Conservation (phyloP, 2,888 invertebrate species). For the Stratiomys singularior region DNA sequence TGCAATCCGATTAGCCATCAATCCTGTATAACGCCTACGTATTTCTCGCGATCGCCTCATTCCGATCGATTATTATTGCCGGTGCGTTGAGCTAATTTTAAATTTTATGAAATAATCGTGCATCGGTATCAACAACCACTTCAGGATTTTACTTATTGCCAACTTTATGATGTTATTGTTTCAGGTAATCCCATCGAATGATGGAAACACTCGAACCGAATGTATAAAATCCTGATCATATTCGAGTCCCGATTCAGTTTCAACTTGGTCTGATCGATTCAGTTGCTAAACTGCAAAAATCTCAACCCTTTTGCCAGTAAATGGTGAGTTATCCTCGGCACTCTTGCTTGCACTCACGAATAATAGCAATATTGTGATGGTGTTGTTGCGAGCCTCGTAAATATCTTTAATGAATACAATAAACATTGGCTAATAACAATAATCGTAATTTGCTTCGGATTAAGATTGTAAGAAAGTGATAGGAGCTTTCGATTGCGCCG, state of each 20-base stretch:
- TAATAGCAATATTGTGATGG: background rate
- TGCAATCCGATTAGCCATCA: no score
- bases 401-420: slow-evolving; percentile 46
- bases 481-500: background rate
- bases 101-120: slow-evolving; percentile 45
- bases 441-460: slow-evolving; percentile 45
- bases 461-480: slow-evolving; percentile 32
- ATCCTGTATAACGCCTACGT: slow-evolving; percentile 16
- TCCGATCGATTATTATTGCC: slow-evolving; percentile 36
- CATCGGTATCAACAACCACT: slow-evolving; percentile 31
- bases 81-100: slow-evolving; percentile 37
- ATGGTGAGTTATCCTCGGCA: background rate
- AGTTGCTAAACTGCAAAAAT: background rate
- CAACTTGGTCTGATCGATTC: no score
- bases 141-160: slow-evolving; percentile 33
- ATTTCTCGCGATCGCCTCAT: slow-evolving; percentile 25
- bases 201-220: background rate
- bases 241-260: no score
- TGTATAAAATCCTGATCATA: background rate
- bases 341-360: background rate
- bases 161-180: slow-evolving; percentile 38
- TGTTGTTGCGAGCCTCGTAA: slow-evolving; percentile 38
- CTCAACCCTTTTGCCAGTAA: background rate
- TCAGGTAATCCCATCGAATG: background rate
- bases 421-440: slow-evolving; percentile 46